Evolutionary conservation across 1,140 invertebrate species (phyloP), one percentile per base, ranked within the genome.

Genomic region (Diorhabda carinulata): DNA sequence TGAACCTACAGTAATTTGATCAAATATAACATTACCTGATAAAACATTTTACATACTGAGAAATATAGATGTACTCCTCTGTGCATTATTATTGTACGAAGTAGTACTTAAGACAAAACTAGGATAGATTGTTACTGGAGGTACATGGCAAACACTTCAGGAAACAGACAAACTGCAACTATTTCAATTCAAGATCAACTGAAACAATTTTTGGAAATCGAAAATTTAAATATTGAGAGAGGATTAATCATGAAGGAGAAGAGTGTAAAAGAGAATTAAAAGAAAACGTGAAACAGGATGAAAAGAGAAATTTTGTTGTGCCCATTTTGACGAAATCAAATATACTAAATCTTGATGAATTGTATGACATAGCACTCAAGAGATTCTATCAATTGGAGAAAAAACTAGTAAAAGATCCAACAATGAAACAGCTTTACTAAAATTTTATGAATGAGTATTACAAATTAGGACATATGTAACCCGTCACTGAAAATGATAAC

Each of bases 361-460:
- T 44, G 3, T 10, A 45, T 5, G 9, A 63, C 8, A 10, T n/a
- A 43, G 61, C 61, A 3, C 4, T 45, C n/a, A 63, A 4, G 2
- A 8, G 45, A 52, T 67, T 66, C 64, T 25, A 59, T 10, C 45
- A 45, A 59, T 44, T 70, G 41, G 43, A 70, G 43, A 58, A 57
- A 43, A 64, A 40, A 66, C 57, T 69, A n/a, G 2, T 25, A 9
- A 67, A 56, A 43, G 63, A 67, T 58, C 56, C 60, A 3, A 10
- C 41, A 56, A 10, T 72, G 9, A 61, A 62, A 62, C 9, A 56
- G 2, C 10, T 63, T 40, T 65, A 69, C 45, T 3, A 40, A 7
- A 5, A 60, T 47, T 72, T 72, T 45, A 69, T 72, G 42, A 61
- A 43, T 43, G 67, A 72, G 45, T 69, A 69, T 57, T 10, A 6